Evolutionary conservation across 2,797 vertebrate genomes (phyloP), one percentile per base, ranked within the genome.

Genomic region (Mus spretus): DNA sequence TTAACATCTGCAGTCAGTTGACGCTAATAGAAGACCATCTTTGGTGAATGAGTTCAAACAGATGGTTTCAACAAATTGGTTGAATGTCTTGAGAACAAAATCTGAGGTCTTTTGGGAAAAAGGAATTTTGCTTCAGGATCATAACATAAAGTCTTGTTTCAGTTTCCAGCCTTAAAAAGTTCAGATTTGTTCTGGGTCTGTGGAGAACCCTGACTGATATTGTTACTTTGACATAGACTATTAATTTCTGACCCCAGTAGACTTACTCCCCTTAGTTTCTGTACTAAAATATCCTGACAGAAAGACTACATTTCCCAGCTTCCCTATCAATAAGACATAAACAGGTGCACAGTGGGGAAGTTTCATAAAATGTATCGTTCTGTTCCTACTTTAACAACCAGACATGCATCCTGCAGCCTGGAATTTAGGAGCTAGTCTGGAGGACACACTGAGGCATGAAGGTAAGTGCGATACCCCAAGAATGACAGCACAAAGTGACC

Each of bases 241-340:
- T 87, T 78, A 63, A 88, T 65, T 89, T 74, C 28, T 92, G 44
- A 57, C 37, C 40, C n/a, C 7, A 57, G 10, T 37, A 37, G n/a
- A 34, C 3, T 85, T 79, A 84, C 17, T 65, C 37, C 70, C 40
- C 61, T 61, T 47, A 80, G 24, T 89, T 92, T 53, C 10, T n/a
- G 2, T 44, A 20, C n/a, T 65, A 34, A 92, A 94, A 57, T 10
- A 9, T 20, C 34, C 31, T 57, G 55, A 55, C 47, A 63, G 53
- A 53, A 87, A 94, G 22, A 91, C 65, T 86, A 91, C 74, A 44
- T 91, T 96, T 87, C 63, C 70, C 80, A 95, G 34, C 19, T 57
- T 82, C 70, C 34, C 28, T 59, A 57, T 53, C 15, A 90, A 63
- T 84, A 70, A 70, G 80, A 67, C 26, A 8, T 55, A 47, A 89